Base-by-base conservation (phyloP, 2,888 invertebrate genomes). In the Sipha maydis region DNA sequence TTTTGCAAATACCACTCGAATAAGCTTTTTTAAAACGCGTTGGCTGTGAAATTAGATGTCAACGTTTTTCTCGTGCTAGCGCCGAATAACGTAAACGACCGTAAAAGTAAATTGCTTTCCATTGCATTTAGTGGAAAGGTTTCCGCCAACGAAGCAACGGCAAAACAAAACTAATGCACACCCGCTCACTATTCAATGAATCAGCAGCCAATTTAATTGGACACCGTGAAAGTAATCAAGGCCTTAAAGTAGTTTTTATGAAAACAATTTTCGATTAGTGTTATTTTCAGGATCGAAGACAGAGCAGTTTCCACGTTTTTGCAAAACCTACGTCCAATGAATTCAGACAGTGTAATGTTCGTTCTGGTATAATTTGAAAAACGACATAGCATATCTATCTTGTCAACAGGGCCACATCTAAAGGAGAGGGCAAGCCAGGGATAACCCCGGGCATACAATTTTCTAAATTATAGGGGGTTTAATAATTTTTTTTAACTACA, bases 1-100 rank as follows among this genome's bases (percentile, higher is more conserved):
- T 75, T 56, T 79, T 69, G 78, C 86, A 54, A 78, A 78, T 73
- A 80, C 31, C 80, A 38, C 56, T 73, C 80, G 41, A 80, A 82
- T 71, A 48, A 48, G 73, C 34, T 88, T 73, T 82, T 82, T 82
- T 82, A 75, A 75, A 88, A 88, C 88, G 73, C 88, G 75, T 88
- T 71, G 88, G 88, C 88, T 88, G 88, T 88, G 88, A 88, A 88
- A 88, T 88, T 88, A 82, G 80, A 82, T 48, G 88, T 88, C 88
- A 88, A 88, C 82, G 80, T 75, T 82, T 82, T 88, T 82, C 75
- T 73, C 67, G 79, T 41, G 28, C 54, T 31, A 56, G 28, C 41
- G 31, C 78, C 79, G 73, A 80, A 85, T 86, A 86, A 79, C 78
- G 86, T 80, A 80, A 79, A 86, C 86, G 86, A 80, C 86, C 86